Evolutionary conservation across 2,888 invertebrate species (phyloP), one percentile per base, ranked within the genome.

Genomic region (Epinotia bilunana): DNA sequence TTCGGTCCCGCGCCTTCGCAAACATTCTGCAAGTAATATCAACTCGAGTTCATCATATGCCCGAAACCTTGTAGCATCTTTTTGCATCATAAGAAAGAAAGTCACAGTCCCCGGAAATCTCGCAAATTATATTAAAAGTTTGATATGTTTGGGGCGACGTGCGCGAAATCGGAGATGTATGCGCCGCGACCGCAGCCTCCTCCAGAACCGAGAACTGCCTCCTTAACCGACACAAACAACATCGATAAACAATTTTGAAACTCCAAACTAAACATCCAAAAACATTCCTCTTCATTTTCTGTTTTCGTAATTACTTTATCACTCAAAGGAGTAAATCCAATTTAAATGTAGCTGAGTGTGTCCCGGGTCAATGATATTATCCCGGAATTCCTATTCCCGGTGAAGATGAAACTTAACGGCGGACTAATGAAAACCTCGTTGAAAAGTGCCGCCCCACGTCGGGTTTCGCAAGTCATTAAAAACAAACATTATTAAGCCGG

Each of bases 271-370:
- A 39, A 33, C 12, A n/a, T 53, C 57, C 70, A 5, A 64, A 58
- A 70, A 53, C 58, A 64, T 33, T 55, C 49, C 60, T 73, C 49
- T 64, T 68, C 60, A 23, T 65, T 69, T 53, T 53, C 39, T 49
- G 60, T 55, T 71, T 57, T 39, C 61, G 60, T 67, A 75, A 75
- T 75, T 71, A 72, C 71, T 72, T 75, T 72, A 75, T 72, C 75
- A 75, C 70, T 72, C 71, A 67, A 75, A 75, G 71, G 75, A 75
- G 71, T 75, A 71, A 75, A 75, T 72, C 71, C 71, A 75, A 75
- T 75, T 75, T 72, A 75, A 75, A 75, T 75, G 74, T 74, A 65
- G 60, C 70, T 70, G 61, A 58, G 74, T 74, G 74, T 74, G 70
- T 57, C 65, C 60, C 61, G 60, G 70, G 74, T 71, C 74, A 74